Base-by-base conservation (phyloP, 2,113 vertebrate species). In the Dolichotis patagonum region DNA sequence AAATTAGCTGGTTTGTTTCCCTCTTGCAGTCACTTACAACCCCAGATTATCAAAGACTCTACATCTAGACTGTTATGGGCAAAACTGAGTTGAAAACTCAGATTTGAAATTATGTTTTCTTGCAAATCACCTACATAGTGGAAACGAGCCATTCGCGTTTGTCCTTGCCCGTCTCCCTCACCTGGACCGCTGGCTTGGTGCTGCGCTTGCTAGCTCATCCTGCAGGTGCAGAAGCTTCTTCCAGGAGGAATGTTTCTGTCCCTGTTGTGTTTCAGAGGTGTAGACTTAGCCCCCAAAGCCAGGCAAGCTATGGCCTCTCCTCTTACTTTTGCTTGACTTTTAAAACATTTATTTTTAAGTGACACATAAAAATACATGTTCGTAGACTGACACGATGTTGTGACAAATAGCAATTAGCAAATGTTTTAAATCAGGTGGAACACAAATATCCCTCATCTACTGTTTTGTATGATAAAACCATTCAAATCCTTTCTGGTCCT, bases 81-180 rank as follows among this genome's bases (percentile, higher is more conserved):
- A 95, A 94, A 95, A 85, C 58, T 54, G 94, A 96, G 69, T 41
- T 83, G 69, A 81, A 89, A 86, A 93, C 10, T 52, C 43, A n/a
- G 52, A 82, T 35, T 77, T 88, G 14, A 75, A 85, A 54, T 13
- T 52, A 28, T 43, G 13, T 52, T 81, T 93, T 75, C 75, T 93
- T 93, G 87, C 65, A 38, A 1, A 60, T 93, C 24, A 71, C 32
- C 13, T 67, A 35, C 75, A 62, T 20, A 46, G 71, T 87, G 28
- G 88, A 88, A 71, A 87, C 20, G 67, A 83, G 32, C 6, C 67
- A 14, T 46, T 46, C 43, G 12, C 38, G 62, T 81, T 80, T 16
- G 20, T 12, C n/a, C 1, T 0, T 4, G 0, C 5, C 35, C 2
- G 1, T 20, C 32, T 92, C 65, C 62, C 63, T 54, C 49, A 52